phyloP scores from a whole-genome alignment of 2,888 invertebrate species.

The Rhaphigaster nebulosa region DNA sequence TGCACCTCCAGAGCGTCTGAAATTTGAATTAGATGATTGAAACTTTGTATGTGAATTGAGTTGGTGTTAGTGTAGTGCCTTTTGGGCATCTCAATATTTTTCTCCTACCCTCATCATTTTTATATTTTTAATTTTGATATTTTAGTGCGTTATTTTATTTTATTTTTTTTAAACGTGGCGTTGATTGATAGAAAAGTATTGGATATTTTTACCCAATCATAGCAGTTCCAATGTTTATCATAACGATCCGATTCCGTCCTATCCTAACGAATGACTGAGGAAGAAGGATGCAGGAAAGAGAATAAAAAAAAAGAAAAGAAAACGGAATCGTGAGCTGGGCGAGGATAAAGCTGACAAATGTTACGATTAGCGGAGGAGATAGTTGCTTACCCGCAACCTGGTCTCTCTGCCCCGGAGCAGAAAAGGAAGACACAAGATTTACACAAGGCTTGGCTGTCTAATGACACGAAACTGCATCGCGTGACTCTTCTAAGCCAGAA shows the following conservation, averaged over 20 bases:
- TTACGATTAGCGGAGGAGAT: conserved; percentile 22
- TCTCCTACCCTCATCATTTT: too few species aligned
- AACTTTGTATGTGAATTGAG: too few species aligned
- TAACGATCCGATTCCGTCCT: background rate
- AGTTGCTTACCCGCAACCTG: background rate
- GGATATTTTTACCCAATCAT: too few species aligned
- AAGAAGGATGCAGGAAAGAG: background rate
- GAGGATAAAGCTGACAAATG: conserved; percentile 24
- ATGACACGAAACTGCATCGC: conserved; percentile 10
- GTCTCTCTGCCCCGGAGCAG: background rate
- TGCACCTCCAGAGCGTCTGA: too few species aligned
- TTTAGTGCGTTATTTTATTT: too few species aligned
- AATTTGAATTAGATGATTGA: too few species aligned
- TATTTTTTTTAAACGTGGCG: too few species aligned
- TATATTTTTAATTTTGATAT: too few species aligned
- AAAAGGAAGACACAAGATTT: conserved; percentile 14
- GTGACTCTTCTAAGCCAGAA: background rate
- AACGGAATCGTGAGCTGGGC: background rate
- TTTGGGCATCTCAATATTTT: too few species aligned
- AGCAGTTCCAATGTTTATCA: too few species aligned
- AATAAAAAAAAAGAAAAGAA: background rate
- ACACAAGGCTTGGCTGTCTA: background rate
- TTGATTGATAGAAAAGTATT: too few species aligned
- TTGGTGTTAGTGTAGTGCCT: too few species aligned
- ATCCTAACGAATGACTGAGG: background rate